Conservation (phyloP, 1,140 invertebrate genomes). For the Conus betulinus region DNA sequence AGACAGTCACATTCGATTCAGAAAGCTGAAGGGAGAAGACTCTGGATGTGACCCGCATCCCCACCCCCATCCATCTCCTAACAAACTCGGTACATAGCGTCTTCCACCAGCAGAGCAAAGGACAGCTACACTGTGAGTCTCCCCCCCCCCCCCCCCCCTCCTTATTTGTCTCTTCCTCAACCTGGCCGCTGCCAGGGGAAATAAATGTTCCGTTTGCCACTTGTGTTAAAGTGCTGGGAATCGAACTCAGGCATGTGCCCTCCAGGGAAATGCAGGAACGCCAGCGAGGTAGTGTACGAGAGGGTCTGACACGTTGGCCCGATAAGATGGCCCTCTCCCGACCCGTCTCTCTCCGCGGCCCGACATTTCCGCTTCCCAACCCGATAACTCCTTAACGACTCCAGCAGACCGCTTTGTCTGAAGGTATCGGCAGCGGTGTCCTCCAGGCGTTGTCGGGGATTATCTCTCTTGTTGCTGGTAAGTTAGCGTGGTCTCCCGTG, state of each 20-base stretch:
- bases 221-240: background rate
- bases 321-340: background rate
- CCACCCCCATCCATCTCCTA: too few species aligned
- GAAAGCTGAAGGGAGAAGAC: too few species aligned
- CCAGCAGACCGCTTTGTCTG: background rate
- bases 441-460: background rate
- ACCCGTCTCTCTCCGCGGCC: background rate
- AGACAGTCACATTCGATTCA: too few species aligned
- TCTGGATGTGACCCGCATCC: too few species aligned
- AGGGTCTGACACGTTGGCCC: background rate
- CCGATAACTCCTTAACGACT: background rate
- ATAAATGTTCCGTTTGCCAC: background rate
- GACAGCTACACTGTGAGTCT: too few species aligned
- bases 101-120: too few species aligned
- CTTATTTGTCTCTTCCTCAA: too few species aligned
- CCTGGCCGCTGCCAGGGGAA: background rate
- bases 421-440: background rate
- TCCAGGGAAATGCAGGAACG: background rate
- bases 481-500: background rate
- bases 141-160: too few species aligned
- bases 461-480: background rate
- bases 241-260: background rate
- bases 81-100: too few species aligned
- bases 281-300: background rate
- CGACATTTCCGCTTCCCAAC: too few species aligned